Base-by-base conservation (phyloP, 2,888 invertebrate genomes). In the Platycheirus rosarum region DNA sequence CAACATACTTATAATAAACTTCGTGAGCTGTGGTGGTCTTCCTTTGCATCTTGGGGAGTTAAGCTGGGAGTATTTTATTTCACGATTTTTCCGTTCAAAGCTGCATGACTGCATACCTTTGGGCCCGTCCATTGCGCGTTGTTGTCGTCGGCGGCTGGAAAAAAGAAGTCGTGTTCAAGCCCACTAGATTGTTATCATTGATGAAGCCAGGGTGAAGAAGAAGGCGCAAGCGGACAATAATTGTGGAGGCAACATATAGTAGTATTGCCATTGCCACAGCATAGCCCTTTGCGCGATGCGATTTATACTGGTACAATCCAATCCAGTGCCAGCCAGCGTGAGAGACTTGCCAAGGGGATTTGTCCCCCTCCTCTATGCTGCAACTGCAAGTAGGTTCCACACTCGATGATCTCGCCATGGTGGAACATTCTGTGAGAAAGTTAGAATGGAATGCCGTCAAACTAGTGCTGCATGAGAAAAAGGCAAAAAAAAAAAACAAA, bases 371-470 rank as follows among this genome's bases (percentile, higher is more conserved):
- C 14, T 42, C 40, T 51, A 3, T 23, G 20, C 6, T 29, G 20
- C 35, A 14, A 9, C 9, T 35, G n/a, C 46, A 35, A 29, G 48
- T 63, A 32, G 46, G 29, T 63, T 63, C 63, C 46, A 63, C 60
- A 37, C 48, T 49, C 48, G 63, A 49, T 2, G 23, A 23, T 2
- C 2, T 37, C n/a, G 35, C 35, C 35, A 23, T 48, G 44, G 62
- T 62, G 44, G 70, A 57, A 29, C 66, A 76, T 66, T 84, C 84
- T 85, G 85, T 85, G 85, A 85, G 86, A 85, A 86, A 86, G 86
- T 85, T 86, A 85, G 85, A 85, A 85, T 86, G 86, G 86, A 86
- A 86, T 86, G 86, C 85, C 85, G 86, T 85, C 85, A 78, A 82
- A 85, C 86, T 77, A 73, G 66, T 82, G 66, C 51, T 62, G 76